phyloP scores from a whole-genome alignment of 2,888 invertebrate genomes.

The Philhelius pedissequus region DNA sequence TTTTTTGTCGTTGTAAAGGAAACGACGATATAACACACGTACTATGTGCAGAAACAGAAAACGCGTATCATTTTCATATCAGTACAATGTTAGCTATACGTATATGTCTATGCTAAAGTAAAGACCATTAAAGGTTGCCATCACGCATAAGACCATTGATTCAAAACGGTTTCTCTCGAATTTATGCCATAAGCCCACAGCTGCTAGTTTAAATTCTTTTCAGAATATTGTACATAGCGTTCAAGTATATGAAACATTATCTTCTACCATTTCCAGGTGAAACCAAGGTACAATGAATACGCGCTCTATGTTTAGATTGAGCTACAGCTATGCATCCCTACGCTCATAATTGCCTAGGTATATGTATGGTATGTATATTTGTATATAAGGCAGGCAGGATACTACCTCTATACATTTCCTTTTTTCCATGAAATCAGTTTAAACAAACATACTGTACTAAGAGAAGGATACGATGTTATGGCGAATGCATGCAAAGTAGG shows the following conservation, averaged over 20 bases:
- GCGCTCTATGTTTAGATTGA: not conserved
- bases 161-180: slow-evolving; percentile 34
- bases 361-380: slow-evolving; percentile 24
- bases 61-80: not conserved
- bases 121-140: slow-evolving; percentile 51
- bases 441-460: slow-evolving; percentile 44
- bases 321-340: slow-evolving; percentile 16
- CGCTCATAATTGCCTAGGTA: slow-evolving; percentile 51
- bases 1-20: not conserved
- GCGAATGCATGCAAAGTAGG: not conserved
- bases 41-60: not conserved
- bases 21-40: not conserved
- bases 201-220: slow-evolving; percentile 44
- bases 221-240: slow-evolving; percentile 28
- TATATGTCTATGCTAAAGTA: not conserved
- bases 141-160: slow-evolving; percentile 44
- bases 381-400: not conserved
- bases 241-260: slow-evolving; percentile 54
- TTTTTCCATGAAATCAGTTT: slow-evolving; percentile 44
- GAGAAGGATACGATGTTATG: not conserved
- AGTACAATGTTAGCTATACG: not conserved
- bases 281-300: not conserved
- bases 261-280: slow-evolving; percentile 29
- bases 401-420: slow-evolving; percentile 11
- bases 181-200: slow-evolving; percentile 47